These are phyloP conservation scores for Conchocele bisecta DNA, from an alignment of 2,888 invertebrate species.

Conservation along the genomic window DNA sequence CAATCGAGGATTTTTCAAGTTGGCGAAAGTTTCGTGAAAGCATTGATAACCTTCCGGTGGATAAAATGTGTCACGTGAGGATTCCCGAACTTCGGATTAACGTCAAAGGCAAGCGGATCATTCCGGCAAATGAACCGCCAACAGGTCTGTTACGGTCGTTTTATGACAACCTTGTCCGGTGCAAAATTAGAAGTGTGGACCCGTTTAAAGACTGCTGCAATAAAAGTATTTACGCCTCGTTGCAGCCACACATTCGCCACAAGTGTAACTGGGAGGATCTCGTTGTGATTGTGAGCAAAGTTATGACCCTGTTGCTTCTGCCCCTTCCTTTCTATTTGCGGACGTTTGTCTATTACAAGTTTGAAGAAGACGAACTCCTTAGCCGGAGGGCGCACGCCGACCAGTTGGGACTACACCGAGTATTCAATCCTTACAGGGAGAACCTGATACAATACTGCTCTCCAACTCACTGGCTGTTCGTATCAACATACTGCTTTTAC, in stretches of 20 bases:
- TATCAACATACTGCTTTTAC: constrained; percentile 76
- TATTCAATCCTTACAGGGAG: constrained; percentile 71
- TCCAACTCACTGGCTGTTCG: constrained; percentile 77
- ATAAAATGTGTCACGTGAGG: constrained; percentile 69
- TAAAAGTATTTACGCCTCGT: constrained; percentile 71
- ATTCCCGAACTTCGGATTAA: constrained; percentile 71
- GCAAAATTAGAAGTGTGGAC: constrained; percentile 75
- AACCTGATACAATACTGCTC: constrained; percentile 77
- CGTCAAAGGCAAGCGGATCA: constrained; percentile 76
- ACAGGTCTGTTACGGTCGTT: constrained; percentile 74
- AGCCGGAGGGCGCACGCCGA: constrained; percentile 59
- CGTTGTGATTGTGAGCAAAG: constrained; percentile 68
- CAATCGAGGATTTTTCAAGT: constrained; percentile 67
- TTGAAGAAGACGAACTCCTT: constrained; percentile 75
- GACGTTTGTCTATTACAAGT: constrained; percentile 76
- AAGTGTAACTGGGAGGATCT: constrained; percentile 73
- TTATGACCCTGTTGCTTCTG: constrained; percentile 70
- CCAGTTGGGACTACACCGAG: constrained; percentile 56
- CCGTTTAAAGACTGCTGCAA: constrained; percentile 79
- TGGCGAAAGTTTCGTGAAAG: constrained; percentile 69
- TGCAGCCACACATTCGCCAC: constrained; percentile 63
- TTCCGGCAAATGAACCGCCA: constrained; percentile 76
- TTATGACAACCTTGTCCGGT: constrained; percentile 75
- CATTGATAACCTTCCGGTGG: constrained; percentile 63
- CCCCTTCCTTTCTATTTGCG: constrained; percentile 79